phyloP scores from a whole-genome alignment of 23 tunicate genomes.

The Botrylloides violaceus region DNA sequence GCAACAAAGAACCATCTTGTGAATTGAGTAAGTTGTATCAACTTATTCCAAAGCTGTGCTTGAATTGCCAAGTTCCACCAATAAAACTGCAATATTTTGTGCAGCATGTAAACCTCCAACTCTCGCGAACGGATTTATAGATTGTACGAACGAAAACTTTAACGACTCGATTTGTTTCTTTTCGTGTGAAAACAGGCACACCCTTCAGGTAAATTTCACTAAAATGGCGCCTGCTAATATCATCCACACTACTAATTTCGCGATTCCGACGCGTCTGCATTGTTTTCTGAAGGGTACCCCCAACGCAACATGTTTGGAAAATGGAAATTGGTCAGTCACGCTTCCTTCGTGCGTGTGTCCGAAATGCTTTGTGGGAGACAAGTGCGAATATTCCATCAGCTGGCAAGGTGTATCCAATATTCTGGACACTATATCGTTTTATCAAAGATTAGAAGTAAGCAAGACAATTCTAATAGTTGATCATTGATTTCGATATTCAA shows the following conservation, averaged over 20 bases:
- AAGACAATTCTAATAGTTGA: neutral
- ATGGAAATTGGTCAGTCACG: conserved; percentile 7
- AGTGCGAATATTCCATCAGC: conserved; percentile 7
- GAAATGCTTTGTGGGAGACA: neutral
- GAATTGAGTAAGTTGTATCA: neutral
- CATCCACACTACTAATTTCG: neutral
- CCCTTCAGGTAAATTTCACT: conserved; percentile 1
- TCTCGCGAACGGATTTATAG: neutral
- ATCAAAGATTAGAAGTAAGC: neutral
- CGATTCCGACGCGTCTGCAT: neutral
- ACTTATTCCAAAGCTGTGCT: too few species aligned
- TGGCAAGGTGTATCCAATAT: neutral
- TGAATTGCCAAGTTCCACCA: too few species aligned
- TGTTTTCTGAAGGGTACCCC: neutral
- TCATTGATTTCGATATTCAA: neutral
- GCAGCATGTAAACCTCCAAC: neutral
- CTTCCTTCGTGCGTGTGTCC: conserved; percentile 9
- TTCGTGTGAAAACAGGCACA: neutral
- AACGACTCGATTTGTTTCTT: neutral
- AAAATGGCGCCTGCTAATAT: neutral
- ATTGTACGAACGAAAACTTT: neutral
- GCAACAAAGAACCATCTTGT: neutral
- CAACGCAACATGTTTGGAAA: neutral
- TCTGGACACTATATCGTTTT: neutral
- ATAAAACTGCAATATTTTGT: too few species aligned